Conservation (phyloP, 2,113 vertebrate genomes). For the Pedetes capensis region DNA sequence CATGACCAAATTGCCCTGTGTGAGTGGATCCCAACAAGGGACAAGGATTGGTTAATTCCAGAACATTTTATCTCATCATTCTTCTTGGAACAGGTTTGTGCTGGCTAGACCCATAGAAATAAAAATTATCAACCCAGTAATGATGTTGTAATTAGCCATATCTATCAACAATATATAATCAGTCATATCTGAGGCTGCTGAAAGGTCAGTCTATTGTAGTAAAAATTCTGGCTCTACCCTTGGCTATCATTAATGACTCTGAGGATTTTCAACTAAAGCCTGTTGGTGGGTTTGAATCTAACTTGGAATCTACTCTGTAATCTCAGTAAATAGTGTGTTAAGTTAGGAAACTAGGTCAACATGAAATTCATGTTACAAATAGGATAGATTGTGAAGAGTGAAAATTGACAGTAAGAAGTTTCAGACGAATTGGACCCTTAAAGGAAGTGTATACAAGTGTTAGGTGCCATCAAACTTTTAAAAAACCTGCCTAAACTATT, state of each 20-base stretch:
- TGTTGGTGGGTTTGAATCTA: constrained; percentile 19
- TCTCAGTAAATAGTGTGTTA: background rate
- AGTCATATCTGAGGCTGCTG: background rate
- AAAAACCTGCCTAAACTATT: constrained; percentile 17
- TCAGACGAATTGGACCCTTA: background rate
- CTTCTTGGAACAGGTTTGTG: constrained; percentile 19
- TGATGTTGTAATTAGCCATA: constrained; percentile 50
- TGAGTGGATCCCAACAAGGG: background rate
- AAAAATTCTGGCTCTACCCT: background rate
- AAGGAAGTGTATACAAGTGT: constrained; percentile 13
- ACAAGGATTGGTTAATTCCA: constrained; percentile 40
- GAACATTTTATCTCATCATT: constrained; percentile 44
- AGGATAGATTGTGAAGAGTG: background rate
- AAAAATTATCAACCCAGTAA: constrained; percentile 12
- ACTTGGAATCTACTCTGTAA: background rate
- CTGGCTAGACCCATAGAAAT: background rate
- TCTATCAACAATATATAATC: constrained; percentile 47
- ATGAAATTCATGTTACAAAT: background rate
- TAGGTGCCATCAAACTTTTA: constrained; percentile 2
- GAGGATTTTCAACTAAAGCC: constrained; percentile 39
- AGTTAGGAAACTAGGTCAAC: constrained; percentile 27
- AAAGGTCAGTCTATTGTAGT: background rate
- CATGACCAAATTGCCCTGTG: constrained; percentile 14
- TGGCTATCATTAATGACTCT: background rate
- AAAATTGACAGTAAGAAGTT: constrained; percentile 39